These are phyloP conservation scores for Bubo bubo DNA, from an alignment of 2,113 vertebrate species.

Conservation along the genomic window DNA sequence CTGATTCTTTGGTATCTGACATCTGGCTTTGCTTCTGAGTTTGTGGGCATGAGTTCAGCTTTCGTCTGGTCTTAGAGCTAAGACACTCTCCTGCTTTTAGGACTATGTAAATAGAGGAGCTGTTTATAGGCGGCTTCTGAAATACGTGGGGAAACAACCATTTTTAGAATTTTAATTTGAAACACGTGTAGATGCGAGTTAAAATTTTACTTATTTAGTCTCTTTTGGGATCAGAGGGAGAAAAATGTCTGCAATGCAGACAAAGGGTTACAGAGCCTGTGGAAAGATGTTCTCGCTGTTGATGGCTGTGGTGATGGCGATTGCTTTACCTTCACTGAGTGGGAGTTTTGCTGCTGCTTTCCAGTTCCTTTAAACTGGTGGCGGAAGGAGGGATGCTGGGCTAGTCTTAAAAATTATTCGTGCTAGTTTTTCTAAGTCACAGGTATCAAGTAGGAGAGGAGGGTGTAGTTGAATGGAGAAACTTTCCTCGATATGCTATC, in stretches of 20 bases:
- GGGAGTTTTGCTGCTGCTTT: background rate
- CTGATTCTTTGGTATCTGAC: background rate
- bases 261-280: background rate
- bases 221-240: background rate
- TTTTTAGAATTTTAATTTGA: constrained; percentile 25
- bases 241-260: background rate
- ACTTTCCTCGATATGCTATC: background rate
- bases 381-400: background rate
- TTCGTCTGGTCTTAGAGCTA: background rate
- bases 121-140: constrained; percentile 19
- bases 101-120: background rate
- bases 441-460: background rate
- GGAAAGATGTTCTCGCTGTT: background rate
- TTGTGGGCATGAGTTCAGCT: background rate
- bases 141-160: background rate
- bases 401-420: background rate
- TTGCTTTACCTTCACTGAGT: background rate
- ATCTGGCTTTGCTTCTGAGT: constrained; percentile 38
- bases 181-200: background rate
- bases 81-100: background rate
- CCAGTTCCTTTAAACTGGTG: background rate
- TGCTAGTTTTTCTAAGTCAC: background rate
- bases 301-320: background rate
- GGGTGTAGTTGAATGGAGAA: background rate
- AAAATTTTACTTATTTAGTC: background rate